These are phyloP conservation scores for Creontiades dilutus DNA, from an alignment of 2,888 invertebrate species.

Conservation along the genomic window DNA sequence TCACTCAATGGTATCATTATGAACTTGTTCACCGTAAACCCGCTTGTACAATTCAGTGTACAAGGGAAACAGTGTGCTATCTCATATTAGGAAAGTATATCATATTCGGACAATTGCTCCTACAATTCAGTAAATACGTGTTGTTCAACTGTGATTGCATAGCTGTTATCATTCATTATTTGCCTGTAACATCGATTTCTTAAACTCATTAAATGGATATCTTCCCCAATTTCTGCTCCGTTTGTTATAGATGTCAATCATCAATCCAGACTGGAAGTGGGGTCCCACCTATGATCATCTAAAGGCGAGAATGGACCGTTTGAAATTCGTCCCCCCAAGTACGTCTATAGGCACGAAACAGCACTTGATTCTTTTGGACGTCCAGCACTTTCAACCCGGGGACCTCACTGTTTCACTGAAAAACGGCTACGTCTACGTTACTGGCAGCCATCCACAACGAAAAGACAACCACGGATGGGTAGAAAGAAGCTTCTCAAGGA, in stretches of 20 bases:
- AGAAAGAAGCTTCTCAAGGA: conserved; percentile 51
- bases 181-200: no score
- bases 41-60: no score
- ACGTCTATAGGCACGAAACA: conserved; percentile 10
- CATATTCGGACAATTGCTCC: no score
- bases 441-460: conserved; percentile 34
- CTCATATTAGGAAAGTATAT: no score
- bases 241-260: conserved; percentile 51
- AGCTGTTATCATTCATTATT: no score
- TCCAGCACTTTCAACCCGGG: conserved; percentile 47
- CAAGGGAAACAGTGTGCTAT: no score
- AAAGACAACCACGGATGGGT: conserved; percentile 59
- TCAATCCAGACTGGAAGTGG: conserved; percentile 16
- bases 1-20: no score
- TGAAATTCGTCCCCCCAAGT: conserved; percentile 7
- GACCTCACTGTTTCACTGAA: conserved; percentile 22
- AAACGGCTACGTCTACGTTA: conserved; percentile 52
- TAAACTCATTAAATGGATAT: no score
- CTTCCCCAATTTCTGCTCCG: no score
- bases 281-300: conserved; percentile 29
- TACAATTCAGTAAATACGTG: no score
- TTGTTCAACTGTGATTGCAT: no score
- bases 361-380: conserved; percentile 53
- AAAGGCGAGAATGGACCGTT: conserved; percentile 39
- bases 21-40: no score